Evolutionary conservation across 2,113 vertebrate genomes (phyloP).

Genomic region (Caloenas nicobarica): DNA sequence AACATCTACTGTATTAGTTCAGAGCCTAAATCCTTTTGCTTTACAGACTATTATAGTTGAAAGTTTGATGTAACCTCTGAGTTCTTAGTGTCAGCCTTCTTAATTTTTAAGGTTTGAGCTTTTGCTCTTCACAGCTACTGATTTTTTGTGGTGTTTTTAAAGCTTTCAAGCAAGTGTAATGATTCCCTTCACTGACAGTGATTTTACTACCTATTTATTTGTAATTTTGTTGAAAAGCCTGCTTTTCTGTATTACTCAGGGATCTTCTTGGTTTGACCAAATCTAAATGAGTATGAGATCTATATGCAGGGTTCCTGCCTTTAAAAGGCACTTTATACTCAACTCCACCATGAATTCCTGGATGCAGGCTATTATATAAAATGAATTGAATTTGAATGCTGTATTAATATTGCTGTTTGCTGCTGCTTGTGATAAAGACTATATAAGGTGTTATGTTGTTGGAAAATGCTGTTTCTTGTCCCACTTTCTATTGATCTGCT

Average conservation of each 20-base stretch:
- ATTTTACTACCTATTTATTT: conserved; percentile 51
- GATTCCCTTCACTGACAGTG: conserved; percentile 18
- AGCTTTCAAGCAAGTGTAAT: conserved; percentile 30
- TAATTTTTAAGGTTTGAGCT: conserved; percentile 5
- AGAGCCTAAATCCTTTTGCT: conserved; percentile 80
- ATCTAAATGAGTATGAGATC: background rate
- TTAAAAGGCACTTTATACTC: conserved; percentile 11
- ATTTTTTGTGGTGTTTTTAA: conserved; percentile 48
- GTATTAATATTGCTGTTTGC: background rate
- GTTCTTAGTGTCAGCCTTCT: conserved; percentile 1
- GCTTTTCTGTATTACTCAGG: conserved; percentile 39
- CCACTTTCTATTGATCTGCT: background rate
- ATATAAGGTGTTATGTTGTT: background rate
- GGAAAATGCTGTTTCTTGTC: background rate
- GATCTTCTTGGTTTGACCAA: conserved; percentile 26
- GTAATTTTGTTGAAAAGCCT: conserved; percentile 43
- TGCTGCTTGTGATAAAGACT: conserved; percentile 23
- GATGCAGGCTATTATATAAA: background rate
- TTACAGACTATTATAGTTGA: conserved; percentile 80
- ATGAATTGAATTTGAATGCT: background rate
- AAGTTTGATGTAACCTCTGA: conserved; percentile 61
- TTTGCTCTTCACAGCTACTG: conserved; percentile 7
- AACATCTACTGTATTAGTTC: conserved; percentile 77
- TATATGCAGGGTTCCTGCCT: background rate
- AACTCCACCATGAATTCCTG: conserved; percentile 24